phyloP scores from a whole-genome alignment of 1,140 invertebrate species.

The Pomacea maculata region DNA sequence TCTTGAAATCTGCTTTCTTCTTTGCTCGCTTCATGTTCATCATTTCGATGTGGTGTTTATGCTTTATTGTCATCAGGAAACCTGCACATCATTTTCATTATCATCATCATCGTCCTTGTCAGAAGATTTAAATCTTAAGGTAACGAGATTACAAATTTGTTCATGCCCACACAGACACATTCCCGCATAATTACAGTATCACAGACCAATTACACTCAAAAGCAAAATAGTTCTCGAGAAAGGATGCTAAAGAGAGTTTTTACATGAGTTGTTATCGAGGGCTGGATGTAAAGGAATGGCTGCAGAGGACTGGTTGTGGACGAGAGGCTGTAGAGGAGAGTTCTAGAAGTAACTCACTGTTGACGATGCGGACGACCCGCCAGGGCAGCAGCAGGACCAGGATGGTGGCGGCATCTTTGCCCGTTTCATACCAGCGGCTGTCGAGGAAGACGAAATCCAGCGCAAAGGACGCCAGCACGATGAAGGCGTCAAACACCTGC shows the following conservation, averaged over 20 bases:
- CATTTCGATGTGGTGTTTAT: conserved; percentile 50
- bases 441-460: conserved; percentile 51
- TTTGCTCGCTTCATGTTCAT: conserved; percentile 47
- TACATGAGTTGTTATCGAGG: no score
- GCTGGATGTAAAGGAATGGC: no score
- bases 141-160: no score
- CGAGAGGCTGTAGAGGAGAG: no score
- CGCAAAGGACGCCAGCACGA: conserved; percentile 45
- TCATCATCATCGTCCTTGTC: background rate
- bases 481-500: conserved; percentile 52
- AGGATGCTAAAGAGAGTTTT: no score
- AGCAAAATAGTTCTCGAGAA: no score
- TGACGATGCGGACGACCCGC: conserved; percentile 50
- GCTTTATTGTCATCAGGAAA: conserved; percentile 51
- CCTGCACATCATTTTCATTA: conserved; percentile 32
- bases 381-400: conserved; percentile 50
- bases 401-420: conserved; percentile 49
- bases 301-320: no score
- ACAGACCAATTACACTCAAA: background rate
- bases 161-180: background rate
- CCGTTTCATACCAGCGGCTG: conserved; percentile 50
- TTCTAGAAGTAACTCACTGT: conserved; percentile 39
- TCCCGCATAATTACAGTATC: background rate
- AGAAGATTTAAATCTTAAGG: no score
- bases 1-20: conserved; percentile 47